Conservation (phyloP, 2,888 invertebrate genomes). For the Trisateles emortualis region DNA sequence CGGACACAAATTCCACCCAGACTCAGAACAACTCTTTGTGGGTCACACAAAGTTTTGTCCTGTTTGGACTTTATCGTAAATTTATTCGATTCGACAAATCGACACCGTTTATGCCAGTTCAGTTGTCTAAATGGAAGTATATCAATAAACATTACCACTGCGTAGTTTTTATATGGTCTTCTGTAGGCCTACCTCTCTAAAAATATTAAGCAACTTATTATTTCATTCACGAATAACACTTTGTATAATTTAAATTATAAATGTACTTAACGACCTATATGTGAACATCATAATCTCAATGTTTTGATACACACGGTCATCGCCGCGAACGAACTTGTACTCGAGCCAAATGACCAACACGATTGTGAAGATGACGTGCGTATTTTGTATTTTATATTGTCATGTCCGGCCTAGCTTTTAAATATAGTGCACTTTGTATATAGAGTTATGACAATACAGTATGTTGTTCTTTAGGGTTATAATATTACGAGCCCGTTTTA, state of each 20-base stretch:
- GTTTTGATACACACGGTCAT: conserved; percentile 40
- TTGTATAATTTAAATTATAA: conserved; percentile 28
- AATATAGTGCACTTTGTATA: conserved; percentile 25
- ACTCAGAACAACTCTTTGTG: too few species aligned
- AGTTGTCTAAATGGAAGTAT: too few species aligned
- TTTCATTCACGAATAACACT: conserved; percentile 21
- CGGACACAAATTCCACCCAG: too few species aligned
- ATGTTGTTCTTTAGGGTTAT: too few species aligned
- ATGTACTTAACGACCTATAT: conserved; percentile 33
- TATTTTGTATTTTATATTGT: conserved; percentile 26
- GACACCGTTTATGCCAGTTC: too few species aligned
- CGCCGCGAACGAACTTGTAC: conserved; percentile 23
- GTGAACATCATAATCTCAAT: conserved; percentile 33
- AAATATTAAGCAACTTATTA: conserved; percentile 4
- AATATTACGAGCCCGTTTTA: too few species aligned
- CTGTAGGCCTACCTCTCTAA: too few species aligned
- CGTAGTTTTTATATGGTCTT: too few species aligned
- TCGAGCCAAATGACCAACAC: conserved; percentile 24
- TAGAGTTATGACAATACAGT: conserved; percentile 11
- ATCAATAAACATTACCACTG: too few species aligned
- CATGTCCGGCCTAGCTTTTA: conserved; percentile 20
- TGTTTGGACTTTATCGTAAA: too few species aligned
- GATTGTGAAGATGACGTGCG: conserved; percentile 21
- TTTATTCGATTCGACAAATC: too few species aligned
- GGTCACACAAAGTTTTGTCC: too few species aligned